These are phyloP conservation scores for Cacatua alba DNA, from an alignment of 2,113 vertebrate species.

Conservation along the genomic window DNA sequence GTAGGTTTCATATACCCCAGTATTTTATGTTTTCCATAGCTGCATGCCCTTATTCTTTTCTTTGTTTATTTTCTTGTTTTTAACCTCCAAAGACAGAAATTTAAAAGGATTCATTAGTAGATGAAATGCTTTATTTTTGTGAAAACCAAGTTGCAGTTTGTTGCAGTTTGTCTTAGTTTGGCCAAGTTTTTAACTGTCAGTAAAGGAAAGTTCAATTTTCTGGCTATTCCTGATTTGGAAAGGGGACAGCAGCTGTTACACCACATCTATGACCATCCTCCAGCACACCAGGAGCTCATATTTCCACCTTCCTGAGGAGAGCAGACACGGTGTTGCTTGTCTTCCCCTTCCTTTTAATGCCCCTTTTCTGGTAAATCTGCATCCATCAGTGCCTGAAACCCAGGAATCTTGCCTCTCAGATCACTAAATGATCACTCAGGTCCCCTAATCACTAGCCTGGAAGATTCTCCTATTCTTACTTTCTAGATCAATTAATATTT, in stretches of 20 bases:
- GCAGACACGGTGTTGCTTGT: neutral
- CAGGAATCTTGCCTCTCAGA: neutral
- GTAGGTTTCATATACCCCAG: neutral
- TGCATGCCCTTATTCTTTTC: neutral
- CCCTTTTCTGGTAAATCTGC: neutral
- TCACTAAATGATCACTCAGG: neutral
- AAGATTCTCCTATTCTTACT: neutral
- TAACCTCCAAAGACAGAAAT: neutral
- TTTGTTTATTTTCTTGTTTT: neutral
- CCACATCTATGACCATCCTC: neutral
- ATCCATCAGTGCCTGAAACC: neutral
- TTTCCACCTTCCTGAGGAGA: neutral
- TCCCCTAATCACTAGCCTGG: neutral
- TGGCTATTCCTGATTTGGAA: neutral
- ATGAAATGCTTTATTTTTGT: neutral
- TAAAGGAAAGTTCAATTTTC: neutral
- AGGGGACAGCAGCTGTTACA: neutral
- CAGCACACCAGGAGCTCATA: neutral
- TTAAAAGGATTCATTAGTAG: neutral
- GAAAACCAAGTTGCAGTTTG: neutral
- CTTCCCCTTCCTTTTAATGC: fast-evolving
- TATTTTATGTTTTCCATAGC: neutral
- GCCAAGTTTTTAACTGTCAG: neutral
- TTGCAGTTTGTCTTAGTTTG: neutral
- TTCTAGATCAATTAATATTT: neutral